Evolutionary conservation across 2,113 vertebrate genomes (phyloP).

Genomic region (Carassius carassius): DNA sequence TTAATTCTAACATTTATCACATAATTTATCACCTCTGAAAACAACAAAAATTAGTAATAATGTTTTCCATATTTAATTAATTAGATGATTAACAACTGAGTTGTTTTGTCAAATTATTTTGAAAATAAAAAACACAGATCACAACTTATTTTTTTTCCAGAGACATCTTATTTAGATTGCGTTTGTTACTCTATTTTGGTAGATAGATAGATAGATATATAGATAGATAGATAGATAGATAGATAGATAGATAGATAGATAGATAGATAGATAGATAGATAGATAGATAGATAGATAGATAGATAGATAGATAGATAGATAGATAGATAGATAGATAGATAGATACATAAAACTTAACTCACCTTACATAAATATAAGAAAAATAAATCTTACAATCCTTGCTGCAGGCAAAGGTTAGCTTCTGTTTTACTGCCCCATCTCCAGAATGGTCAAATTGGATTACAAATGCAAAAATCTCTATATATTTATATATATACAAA

Average conservation of each 20-base stretch:
- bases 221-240: too few species aligned
- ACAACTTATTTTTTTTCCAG: not conserved
- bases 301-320: not conserved
- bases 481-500: too few species aligned
- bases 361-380: not conserved
- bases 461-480: not conserved
- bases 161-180: not conserved
- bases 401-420: not conserved
- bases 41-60: too few species aligned
- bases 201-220: too few species aligned
- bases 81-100: too few species aligned
- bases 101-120: too few species aligned
- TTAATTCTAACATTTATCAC: too few species aligned
- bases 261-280: too few species aligned
- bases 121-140: not conserved
- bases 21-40: too few species aligned
- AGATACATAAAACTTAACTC: not conserved
- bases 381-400: not conserved
- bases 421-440: not conserved
- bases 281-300: not conserved
- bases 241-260: too few species aligned
- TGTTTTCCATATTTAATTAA: too few species aligned
- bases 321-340: not conserved
- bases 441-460: not conserved
- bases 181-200: not conserved